Conservation (phyloP, 2,113 vertebrate genomes). For the Circaetus cinerascens region DNA sequence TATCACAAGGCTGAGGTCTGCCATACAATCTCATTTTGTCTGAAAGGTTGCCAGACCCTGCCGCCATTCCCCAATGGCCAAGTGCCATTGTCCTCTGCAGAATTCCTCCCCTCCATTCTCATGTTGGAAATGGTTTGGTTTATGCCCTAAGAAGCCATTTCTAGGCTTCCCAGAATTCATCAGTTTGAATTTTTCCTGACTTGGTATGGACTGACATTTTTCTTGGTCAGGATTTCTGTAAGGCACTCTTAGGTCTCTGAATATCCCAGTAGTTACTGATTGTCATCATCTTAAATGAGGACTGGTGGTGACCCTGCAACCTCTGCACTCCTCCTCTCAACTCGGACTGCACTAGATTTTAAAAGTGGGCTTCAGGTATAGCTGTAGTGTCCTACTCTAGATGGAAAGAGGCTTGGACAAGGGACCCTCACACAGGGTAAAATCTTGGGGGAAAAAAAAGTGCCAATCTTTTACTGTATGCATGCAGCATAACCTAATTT, state of each 20-base stretch:
- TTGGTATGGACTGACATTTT: background rate
- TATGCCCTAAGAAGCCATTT: background rate
- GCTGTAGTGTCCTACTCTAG: background rate
- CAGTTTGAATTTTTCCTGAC: background rate
- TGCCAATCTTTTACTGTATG: background rate
- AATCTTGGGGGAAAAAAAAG: background rate
- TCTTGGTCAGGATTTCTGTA: background rate
- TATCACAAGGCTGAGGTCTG: conserved; percentile 71
- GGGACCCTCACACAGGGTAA: background rate
- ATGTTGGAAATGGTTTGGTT: background rate
- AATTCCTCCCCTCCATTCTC: background rate
- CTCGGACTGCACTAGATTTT: background rate
- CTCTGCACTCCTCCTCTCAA: background rate
- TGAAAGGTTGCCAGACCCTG: background rate
- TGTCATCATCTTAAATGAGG: background rate
- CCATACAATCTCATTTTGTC: background rate
- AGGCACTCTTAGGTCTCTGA: background rate
- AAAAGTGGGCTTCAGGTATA: background rate
- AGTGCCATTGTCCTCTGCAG: background rate
- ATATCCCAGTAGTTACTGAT: background rate
- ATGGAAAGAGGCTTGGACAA: background rate
- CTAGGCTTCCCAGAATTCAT: background rate
- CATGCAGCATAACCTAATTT: background rate
- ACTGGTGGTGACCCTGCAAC: background rate
- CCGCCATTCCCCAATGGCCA: background rate